A percentile compares a stretch with the other conserved stretches of the same genome.
Conservation (phyloP, 2,888 invertebrate genomes). For the Andrena minutula region DNA sequence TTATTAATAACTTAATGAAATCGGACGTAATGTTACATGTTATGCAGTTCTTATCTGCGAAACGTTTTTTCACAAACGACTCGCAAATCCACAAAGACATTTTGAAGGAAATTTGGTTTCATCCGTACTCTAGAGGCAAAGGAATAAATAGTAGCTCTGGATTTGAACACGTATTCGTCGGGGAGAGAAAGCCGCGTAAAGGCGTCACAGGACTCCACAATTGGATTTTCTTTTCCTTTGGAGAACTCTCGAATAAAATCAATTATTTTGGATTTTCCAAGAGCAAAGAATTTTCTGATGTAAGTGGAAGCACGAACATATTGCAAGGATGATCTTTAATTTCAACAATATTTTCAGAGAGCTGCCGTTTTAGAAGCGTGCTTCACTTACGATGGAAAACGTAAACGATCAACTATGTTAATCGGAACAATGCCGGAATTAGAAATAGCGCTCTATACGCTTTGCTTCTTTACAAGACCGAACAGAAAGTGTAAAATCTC, state of each 20-base stretch:
- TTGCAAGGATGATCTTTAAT: neutral
- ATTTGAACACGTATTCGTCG: constrained; percentile 88
- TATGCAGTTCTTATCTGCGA: constrained; percentile 70
- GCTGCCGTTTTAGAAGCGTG: constrained; percentile 80
- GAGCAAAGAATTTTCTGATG: constrained; percentile 76
- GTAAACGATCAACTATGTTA: constrained; percentile 84
- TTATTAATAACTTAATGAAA: constrained; percentile 65
- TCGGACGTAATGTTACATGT: constrained; percentile 55
- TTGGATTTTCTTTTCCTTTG: constrained; percentile 86
- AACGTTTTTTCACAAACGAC: constrained; percentile 66
- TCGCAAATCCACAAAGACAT: constrained; percentile 71
- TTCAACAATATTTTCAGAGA: constrained; percentile 74
- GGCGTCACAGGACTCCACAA: constrained; percentile 87
- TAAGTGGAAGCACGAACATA: constrained; percentile 61
- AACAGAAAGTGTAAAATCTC: constrained; percentile 84
- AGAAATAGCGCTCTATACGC: constrained; percentile 87
- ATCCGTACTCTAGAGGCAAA: constrained; percentile 85
- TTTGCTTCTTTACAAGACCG: constrained; percentile 86
- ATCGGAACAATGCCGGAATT: constrained; percentile 87
- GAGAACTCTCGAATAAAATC: constrained; percentile 84
- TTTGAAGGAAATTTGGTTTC: constrained; percentile 81
- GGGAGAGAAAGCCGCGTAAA: constrained; percentile 85
- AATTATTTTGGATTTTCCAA: constrained; percentile 84
- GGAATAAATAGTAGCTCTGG: constrained; percentile 86
- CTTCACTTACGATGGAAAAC: constrained; percentile 81